Evolutionary conservation across 2,797 vertebrate species (phyloP).

Genomic region (Discoglossus pictus): DNA sequence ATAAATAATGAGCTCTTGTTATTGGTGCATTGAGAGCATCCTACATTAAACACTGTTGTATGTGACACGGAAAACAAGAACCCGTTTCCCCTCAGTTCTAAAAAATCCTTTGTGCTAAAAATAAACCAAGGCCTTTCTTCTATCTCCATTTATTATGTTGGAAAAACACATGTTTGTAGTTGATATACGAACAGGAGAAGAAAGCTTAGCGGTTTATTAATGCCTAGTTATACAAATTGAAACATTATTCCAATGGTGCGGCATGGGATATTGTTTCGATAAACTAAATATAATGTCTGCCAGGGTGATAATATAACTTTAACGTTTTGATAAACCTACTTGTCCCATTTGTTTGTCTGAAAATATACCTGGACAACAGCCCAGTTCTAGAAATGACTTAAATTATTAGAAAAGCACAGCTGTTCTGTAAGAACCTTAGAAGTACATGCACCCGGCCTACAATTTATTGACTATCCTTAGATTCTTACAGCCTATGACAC

Average conservation of each 20-base stretch:
- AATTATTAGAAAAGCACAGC: constrained; percentile 76
- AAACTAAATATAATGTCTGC: constrained; percentile 13
- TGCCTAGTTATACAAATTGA: neutral
- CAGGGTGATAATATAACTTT: neutral
- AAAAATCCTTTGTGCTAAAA: constrained; percentile 39
- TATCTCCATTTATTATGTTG: constrained; percentile 18
- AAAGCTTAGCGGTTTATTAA: constrained; percentile 5
- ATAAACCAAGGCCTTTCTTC: constrained; percentile 17
- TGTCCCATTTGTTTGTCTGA: constrained; percentile 62
- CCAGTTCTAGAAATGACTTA: constrained; percentile 70
- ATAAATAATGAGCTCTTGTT: constrained; percentile 37
- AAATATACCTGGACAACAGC: constrained; percentile 74
- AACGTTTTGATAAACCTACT: constrained; percentile 29
- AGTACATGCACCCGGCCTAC: constrained; percentile 73
- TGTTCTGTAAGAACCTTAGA: constrained; percentile 72
- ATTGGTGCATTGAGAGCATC: constrained; percentile 11
- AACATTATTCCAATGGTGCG: constrained; percentile 22
- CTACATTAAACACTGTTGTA: constrained; percentile 36
- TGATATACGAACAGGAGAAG: constrained; percentile 10
- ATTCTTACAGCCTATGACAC: constrained; percentile 83
- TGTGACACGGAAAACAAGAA: constrained; percentile 29
- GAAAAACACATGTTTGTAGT: constrained; percentile 34
- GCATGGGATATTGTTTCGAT: constrained; percentile 12
- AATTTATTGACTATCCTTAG: constrained; percentile 80
- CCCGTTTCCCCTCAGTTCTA: constrained; percentile 30